These are phyloP conservation scores for Diadegma fenestrale DNA, from an alignment of 2,888 invertebrate species.

Conservation along the genomic window DNA sequence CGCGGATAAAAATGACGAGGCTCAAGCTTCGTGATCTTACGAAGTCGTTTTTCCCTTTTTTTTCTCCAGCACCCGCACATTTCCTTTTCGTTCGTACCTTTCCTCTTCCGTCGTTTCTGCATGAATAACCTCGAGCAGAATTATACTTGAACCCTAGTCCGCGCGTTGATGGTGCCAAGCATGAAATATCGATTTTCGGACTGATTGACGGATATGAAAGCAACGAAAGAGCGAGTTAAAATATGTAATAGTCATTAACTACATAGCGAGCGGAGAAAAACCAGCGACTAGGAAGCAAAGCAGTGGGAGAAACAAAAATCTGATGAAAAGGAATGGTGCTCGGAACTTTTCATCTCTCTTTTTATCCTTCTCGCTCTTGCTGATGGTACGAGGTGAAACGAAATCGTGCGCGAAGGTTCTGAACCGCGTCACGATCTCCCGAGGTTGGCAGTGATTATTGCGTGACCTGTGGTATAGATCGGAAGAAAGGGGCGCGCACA, in stretches of 20 bases:
- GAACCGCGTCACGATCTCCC: constrained; percentile 38
- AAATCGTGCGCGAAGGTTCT: constrained; percentile 49
- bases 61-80: constrained; percentile 18
- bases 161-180: constrained; percentile 33
- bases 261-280: background rate
- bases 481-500: constrained; percentile 22
- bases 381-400: constrained; percentile 39
- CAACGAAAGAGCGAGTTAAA: background rate
- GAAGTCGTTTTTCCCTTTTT: constrained; percentile 13
- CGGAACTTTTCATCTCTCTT: constrained; percentile 13
- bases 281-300: background rate
- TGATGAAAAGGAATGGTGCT: constrained; percentile 50
- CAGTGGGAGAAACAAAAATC: background rate
- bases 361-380: constrained; percentile 13
- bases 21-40: constrained; percentile 27
- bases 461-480: constrained; percentile 58
- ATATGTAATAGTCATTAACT: constrained; percentile 36
- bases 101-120: constrained; percentile 49
- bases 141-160: constrained; percentile 30
- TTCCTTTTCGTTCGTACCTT: constrained; percentile 38
- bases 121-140: constrained; percentile 50
- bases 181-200: constrained; percentile 38
- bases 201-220: background rate
- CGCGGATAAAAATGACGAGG: constrained; percentile 40
- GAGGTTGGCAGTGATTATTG: constrained; percentile 63